phyloP scores from a whole-genome alignment of 2,888 invertebrate genomes.

The Eudemis profundana region DNA sequence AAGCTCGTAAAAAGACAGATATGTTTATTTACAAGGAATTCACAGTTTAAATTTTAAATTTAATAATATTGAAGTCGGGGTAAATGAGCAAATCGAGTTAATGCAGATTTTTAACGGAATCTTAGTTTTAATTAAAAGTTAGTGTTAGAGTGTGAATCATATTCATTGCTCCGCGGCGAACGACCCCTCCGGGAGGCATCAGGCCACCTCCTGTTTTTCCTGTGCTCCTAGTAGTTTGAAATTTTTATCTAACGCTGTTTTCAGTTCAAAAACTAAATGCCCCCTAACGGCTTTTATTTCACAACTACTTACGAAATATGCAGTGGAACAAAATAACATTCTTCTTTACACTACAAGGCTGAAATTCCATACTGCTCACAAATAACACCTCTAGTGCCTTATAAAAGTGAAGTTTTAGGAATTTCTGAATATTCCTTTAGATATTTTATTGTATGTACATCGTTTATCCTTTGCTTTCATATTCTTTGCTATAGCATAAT shows the following conservation, averaged over 20 bases:
- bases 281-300: constrained; percentile 7
- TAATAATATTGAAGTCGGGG: neutral
- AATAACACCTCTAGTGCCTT: too few relatives aligned
- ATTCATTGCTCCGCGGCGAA: constrained; percentile 62
- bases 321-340: neutral
- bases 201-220: constrained; percentile 55
- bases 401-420: too few relatives aligned
- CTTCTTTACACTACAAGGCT: neutral
- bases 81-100: constrained; percentile 9
- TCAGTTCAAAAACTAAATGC: constrained; percentile 30
- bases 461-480: too few relatives aligned
- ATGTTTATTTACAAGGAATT: neutral
- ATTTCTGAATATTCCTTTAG: too few relatives aligned
- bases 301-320: too few relatives aligned
- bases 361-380: too few relatives aligned
- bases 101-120: constrained; percentile 58
- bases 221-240: constrained; percentile 50
- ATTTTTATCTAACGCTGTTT: constrained; percentile 35
- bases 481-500: too few relatives aligned
- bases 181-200: constrained; percentile 68
- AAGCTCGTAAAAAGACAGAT: too few relatives aligned
- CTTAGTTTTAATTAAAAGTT: constrained; percentile 77
- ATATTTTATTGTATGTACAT: too few relatives aligned
- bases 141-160: constrained; percentile 66
- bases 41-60: neutral